phyloP scores from a whole-genome alignment of 2,113 vertebrate genomes.

The Menura novaehollandiae region DNA sequence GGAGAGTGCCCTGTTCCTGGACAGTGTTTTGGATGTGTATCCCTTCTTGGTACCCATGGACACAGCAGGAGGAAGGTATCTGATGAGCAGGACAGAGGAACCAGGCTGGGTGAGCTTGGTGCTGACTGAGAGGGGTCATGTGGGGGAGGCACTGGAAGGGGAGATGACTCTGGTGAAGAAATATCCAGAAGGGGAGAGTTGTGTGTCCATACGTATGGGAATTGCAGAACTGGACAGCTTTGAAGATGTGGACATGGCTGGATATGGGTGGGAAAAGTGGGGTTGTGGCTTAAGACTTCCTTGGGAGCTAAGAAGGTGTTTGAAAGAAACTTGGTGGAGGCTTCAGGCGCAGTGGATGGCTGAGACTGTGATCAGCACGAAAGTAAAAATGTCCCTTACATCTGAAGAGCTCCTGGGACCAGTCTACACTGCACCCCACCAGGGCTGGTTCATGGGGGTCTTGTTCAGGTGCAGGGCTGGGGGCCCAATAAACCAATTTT shows the following conservation, averaged over 20 bases:
- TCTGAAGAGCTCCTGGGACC: background rate
- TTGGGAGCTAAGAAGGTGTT: background rate
- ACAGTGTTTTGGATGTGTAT: background rate
- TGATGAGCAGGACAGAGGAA: background rate
- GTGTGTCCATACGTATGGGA: accelerated
- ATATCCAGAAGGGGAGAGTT: background rate
- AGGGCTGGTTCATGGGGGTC: background rate
- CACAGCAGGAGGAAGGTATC: background rate
- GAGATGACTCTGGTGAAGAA: background rate
- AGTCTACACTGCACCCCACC: background rate
- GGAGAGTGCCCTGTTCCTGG: background rate
- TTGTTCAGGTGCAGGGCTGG: background rate
- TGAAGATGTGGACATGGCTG: background rate
- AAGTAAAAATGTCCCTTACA: background rate
- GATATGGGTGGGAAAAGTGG: background rate
- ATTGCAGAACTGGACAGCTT: background rate
- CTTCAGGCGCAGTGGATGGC: background rate
- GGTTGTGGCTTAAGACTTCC: background rate
- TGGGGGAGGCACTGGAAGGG: background rate
- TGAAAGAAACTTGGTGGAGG: background rate
- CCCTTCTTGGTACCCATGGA: accelerated
- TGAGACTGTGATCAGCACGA: background rate
- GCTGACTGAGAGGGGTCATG: background rate
- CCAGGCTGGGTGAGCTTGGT: background rate
- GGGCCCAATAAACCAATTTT: background rate